Conservation (phyloP, 2,797 vertebrate genomes). For the Gymnocypris eckloni region DNA sequence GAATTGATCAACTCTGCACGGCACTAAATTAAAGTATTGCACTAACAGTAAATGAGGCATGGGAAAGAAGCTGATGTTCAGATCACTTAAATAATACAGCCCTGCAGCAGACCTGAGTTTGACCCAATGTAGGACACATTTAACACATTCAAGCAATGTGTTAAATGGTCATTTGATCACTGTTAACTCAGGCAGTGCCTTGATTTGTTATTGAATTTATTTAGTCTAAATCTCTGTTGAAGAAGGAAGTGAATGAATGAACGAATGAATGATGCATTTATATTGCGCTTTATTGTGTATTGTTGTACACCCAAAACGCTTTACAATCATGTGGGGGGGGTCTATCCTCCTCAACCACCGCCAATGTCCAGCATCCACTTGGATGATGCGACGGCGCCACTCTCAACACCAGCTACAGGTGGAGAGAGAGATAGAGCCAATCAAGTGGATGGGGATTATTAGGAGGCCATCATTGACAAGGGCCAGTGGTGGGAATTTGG, state of each 20-base stretch:
- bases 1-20: not conserved
- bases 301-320: too few species aligned
- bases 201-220: not conserved
- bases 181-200: not conserved
- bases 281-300: too few species aligned
- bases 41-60: not conserved
- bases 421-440: too few species aligned
- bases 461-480: too few species aligned
- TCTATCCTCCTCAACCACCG: too few species aligned
- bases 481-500: too few species aligned
- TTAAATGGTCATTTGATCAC: slow-evolving; percentile 13
- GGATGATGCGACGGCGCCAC: too few species aligned
- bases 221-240: slow-evolving; percentile 12
- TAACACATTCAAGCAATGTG: not conserved
- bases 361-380: too few species aligned
- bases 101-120: not conserved
- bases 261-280: too few species aligned
- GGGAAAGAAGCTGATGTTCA: not conserved
- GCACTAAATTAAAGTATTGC: not conserved
- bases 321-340: too few species aligned
- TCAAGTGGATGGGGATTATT: too few species aligned
- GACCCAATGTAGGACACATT: not conserved
- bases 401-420: too few species aligned
- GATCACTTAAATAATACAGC: not conserved
- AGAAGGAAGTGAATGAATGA: slow-evolving; percentile 4